Evolutionary conservation across 2,888 invertebrate species (phyloP).

Genomic region (Crepidodera aurea): DNA sequence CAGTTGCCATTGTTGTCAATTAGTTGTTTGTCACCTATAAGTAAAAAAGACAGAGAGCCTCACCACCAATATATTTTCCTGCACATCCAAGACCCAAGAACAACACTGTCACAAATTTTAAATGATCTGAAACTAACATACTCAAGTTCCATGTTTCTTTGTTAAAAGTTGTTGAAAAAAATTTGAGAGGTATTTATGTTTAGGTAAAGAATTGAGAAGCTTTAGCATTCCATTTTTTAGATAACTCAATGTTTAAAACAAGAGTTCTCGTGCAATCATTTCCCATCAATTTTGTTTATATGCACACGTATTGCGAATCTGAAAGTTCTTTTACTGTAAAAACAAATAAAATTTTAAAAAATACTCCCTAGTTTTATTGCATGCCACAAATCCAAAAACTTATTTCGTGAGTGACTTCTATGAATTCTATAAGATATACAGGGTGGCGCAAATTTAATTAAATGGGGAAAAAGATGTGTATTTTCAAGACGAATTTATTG

Average conservation of each 20-base stretch:
- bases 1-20: too few relatives aligned
- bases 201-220: slow-evolving; percentile 31
- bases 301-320: slow-evolving; percentile 37
- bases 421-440: too few relatives aligned
- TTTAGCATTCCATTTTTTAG: slow-evolving; percentile 34
- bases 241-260: slow-evolving; percentile 28
- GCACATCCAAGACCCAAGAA: too few relatives aligned
- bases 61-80: too few relatives aligned
- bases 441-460: too few relatives aligned
- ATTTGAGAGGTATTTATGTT: slow-evolving; percentile 28
- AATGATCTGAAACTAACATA: background rate
- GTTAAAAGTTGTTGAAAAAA: background rate
- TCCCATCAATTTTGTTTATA: slow-evolving; percentile 27
- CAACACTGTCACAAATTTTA: background rate
- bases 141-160: background rate
- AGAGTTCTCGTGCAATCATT: slow-evolving; percentile 50
- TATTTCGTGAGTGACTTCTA: too few relatives aligned
- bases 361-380: background rate
- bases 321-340: slow-evolving; percentile 37
- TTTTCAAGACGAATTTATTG: too few relatives aligned
- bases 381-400: too few relatives aligned
- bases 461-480: too few relatives aligned
- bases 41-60: too few relatives aligned
- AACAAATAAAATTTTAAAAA: slow-evolving; percentile 34
- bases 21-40: too few relatives aligned